Percentiles rank a stretch among this genome's conserved stretches.
These are phyloP conservation scores for Polydesmus complanatus DNA, from an alignment of 2,888 invertebrate species.

Conservation along the genomic window DNA sequence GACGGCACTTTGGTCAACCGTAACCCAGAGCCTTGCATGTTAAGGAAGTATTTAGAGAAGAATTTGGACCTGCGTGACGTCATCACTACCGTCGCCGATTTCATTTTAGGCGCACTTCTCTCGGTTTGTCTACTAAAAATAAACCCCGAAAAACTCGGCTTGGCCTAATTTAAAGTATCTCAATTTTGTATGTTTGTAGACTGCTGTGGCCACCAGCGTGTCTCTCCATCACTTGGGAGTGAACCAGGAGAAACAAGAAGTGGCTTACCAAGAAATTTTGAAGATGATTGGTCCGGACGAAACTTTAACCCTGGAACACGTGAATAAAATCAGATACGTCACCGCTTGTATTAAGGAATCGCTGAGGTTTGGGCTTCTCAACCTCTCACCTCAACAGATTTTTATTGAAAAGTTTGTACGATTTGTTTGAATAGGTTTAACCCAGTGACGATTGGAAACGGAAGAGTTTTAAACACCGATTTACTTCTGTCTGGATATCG, in stretches of 20 bases:
- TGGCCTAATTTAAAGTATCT: background rate
- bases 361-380: background rate
- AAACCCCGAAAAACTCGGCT: background rate
- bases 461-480: too few species aligned
- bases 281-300: slow-evolving; percentile 39
- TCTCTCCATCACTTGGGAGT: slow-evolving; percentile 61
- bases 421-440: background rate
- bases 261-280: slow-evolving; percentile 48
- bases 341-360: background rate
- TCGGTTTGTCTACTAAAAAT: background rate
- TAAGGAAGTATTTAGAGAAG: background rate
- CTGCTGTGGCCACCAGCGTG: slow-evolving; percentile 61
- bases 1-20: too few species aligned
- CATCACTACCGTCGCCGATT: slow-evolving; percentile 1
- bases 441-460: background rate
- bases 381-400: background rate
- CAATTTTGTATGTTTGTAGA: slow-evolving; percentile 39
- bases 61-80: slow-evolving; percentile 3
- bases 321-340: slow-evolving; percentile 38
- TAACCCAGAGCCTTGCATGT: background rate
- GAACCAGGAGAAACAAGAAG: slow-evolving; percentile 52
- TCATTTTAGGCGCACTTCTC: background rate
- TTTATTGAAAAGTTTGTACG: slow-evolving; percentile 37
- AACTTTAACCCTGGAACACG: slow-evolving; percentile 40
- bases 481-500: too few species aligned